Evolutionary conservation across 2,797 vertebrate genomes (phyloP).

Genomic region (Enteromius afrohamiltoni): DNA sequence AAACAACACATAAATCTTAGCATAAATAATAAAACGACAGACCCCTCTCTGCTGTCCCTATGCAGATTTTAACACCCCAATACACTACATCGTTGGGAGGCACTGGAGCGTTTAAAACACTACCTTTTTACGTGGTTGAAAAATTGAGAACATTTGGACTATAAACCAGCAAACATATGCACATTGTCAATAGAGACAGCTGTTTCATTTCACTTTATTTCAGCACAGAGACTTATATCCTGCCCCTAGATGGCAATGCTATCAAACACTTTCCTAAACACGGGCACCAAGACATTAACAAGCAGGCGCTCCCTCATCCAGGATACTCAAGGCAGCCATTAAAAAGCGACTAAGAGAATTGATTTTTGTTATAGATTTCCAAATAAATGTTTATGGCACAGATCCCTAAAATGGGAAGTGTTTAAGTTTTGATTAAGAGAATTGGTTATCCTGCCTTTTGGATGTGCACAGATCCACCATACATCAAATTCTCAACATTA

Average conservation of each 20-base stretch:
- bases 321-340: slow-evolving; percentile 82
- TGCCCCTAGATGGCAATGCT: slow-evolving; percentile 99
- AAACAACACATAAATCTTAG: slow-evolving; percentile 45
- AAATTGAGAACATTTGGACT: slow-evolving; percentile 93
- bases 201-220: slow-evolving; percentile 88
- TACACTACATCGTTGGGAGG: slow-evolving; percentile 63
- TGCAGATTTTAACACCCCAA: slow-evolving; percentile 55
- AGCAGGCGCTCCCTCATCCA: slow-evolving; percentile 76
- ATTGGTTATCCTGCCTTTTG: slow-evolving; percentile 45
- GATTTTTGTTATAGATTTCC: slow-evolving; percentile 87
- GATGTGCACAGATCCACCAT: slow-evolving; percentile 9
- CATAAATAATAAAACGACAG: slow-evolving; percentile 51
- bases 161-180: slow-evolving; percentile 98
- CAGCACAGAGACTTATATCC: slow-evolving; percentile 85
- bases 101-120: slow-evolving; percentile 76
- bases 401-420: slow-evolving; percentile 77
- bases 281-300: slow-evolving; percentile 88
- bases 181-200: slow-evolving; percentile 98
- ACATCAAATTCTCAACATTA: slow-evolving; percentile 6
- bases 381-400: slow-evolving; percentile 85
- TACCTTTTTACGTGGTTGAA: slow-evolving; percentile 90
- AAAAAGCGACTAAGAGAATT: slow-evolving; percentile 83
- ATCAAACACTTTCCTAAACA: slow-evolving; percentile 93
- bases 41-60: slow-evolving; percentile 2
- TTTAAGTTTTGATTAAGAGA: slow-evolving; percentile 71